Percentiles rank a stretch among this genome's conserved stretches.
Conservation (phyloP, 2,888 invertebrate genomes). For the Chaetogeoica ovagalla region DNA sequence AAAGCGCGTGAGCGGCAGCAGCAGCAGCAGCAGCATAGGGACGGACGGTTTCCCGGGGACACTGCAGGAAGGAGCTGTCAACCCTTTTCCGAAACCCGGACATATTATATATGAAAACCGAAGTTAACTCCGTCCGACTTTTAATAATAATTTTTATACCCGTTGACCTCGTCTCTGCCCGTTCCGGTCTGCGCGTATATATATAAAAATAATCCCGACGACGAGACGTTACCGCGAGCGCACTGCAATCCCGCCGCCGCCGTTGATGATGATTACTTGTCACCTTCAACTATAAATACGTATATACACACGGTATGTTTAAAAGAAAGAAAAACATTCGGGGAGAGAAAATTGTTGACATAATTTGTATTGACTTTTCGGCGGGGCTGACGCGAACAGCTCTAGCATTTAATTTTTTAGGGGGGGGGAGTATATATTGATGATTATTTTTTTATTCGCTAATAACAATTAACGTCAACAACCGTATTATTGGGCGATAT, state of each 20-base stretch:
- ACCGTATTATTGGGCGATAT: too few species aligned
- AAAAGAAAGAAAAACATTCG: constrained; percentile 12
- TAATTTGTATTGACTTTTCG: constrained; percentile 22
- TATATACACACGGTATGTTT: not conserved
- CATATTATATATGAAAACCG: constrained; percentile 47
- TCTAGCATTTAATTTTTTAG: too few species aligned
- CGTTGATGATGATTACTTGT: constrained; percentile 53
- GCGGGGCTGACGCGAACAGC: not conserved
- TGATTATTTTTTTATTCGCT: too few species aligned
- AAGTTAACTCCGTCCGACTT: constrained; percentile 52
- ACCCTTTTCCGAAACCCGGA: constrained; percentile 52
- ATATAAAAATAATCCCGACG: constrained; percentile 32
- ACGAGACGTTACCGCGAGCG: constrained; percentile 18
- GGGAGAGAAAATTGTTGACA: constrained; percentile 4
- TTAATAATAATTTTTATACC: constrained; percentile 50
- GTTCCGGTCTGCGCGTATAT: too few species aligned
- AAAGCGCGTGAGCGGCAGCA: not conserved
- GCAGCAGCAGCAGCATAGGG: not conserved
- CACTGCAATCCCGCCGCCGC: constrained; percentile 5
- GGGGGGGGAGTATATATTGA: too few species aligned
- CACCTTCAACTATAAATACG: constrained; percentile 43
- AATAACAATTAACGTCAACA: too few species aligned
- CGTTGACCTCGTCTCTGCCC: constrained; percentile 13
- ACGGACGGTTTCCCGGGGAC: constrained; percentile 31
- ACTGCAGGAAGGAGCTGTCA: constrained; percentile 46